phyloP scores from a whole-genome alignment of 2,113 vertebrate species.

The Capra hircus region DNA sequence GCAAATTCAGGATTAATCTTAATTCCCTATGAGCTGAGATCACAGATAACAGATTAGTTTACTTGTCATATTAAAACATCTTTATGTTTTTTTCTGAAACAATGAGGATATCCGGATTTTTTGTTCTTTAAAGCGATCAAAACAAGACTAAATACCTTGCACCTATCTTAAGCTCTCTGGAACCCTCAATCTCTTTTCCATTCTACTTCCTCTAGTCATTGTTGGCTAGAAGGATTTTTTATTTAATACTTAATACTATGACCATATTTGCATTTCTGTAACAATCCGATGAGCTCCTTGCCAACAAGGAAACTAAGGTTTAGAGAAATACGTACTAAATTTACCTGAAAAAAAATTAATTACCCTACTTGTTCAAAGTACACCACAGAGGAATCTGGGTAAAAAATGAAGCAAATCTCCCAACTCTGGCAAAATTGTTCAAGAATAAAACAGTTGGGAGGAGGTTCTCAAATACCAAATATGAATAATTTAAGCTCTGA shows the following conservation, averaged over 20 bases:
- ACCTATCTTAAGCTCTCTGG: background rate
- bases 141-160: background rate
- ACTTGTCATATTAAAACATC: background rate
- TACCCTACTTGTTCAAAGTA: background rate
- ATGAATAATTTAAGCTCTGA: background rate
- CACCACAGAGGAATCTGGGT: background rate
- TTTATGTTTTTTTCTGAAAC: background rate
- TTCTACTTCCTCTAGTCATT: background rate
- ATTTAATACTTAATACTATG: background rate
- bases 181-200: background rate
- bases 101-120: background rate
- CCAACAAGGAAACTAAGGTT: background rate
- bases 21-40: background rate
- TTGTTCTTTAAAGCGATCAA: background rate
- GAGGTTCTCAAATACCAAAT: background rate
- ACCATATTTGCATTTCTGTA: background rate
- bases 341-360: background rate
- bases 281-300: background rate
- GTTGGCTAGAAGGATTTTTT: background rate
- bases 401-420: background rate
- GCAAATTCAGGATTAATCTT: background rate
- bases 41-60: background rate
- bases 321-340: background rate
- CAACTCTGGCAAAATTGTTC: background rate
- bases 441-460: background rate